phyloP scores from a whole-genome alignment of 2,797 vertebrate species.

The Platyrinchus mystaceus region DNA sequence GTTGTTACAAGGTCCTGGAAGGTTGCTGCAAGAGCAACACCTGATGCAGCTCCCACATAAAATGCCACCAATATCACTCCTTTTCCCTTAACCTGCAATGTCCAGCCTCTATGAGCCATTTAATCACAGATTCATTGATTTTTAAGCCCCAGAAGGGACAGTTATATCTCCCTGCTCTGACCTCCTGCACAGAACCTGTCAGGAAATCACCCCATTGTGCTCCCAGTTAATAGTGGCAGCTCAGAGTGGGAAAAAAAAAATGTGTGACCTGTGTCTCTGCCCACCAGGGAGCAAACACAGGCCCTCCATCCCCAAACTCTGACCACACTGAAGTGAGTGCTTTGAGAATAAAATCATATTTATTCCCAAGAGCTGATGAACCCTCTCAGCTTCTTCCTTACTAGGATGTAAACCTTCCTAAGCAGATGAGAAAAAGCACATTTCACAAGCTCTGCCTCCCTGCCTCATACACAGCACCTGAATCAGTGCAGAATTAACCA shows the following conservation, averaged over 20 bases:
- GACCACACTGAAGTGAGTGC: rapidly evolving
- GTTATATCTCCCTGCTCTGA: not conserved
- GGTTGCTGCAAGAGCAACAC: not conserved
- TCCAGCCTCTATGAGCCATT: not conserved
- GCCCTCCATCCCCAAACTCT: not conserved
- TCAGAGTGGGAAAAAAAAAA: not conserved
- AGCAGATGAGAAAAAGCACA: rapidly evolving
- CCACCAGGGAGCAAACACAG: not conserved
- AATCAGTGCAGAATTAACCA: not conserved
- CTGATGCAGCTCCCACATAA: not conserved
- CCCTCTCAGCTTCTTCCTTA: not conserved
- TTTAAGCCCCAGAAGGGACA: not conserved
- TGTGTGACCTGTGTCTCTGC: not conserved
- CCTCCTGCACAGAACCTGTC: constrained; percentile 2
- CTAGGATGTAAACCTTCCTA: not conserved
- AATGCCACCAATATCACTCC: not conserved
- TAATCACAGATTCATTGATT: constrained; percentile 20
- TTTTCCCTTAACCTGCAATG: not conserved
- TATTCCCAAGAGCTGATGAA: not conserved
- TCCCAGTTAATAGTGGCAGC: not conserved
- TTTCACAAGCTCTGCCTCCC: not conserved
- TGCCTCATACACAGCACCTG: rapidly evolving
- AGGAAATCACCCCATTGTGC: not conserved
- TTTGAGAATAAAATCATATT: not conserved
- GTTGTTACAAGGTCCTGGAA: not conserved